These are phyloP conservation scores for Sarotherodon lohbergeri DNA, from an alignment of 2,113 vertebrate species.

Conservation along the genomic window DNA sequence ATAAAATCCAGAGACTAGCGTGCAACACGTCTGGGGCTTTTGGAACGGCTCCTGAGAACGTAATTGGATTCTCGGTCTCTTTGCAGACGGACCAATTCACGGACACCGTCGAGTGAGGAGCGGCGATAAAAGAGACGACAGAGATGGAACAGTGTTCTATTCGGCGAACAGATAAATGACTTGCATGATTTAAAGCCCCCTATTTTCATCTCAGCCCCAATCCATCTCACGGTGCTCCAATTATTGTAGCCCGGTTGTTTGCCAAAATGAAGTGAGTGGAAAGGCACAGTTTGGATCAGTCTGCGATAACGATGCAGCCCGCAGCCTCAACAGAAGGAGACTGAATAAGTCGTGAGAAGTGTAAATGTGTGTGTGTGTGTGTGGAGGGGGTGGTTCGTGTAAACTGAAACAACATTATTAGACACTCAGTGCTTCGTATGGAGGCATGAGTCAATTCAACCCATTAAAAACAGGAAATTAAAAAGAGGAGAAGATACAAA, in stretches of 20 bases:
- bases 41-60: background rate
- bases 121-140: conserved; percentile 15
- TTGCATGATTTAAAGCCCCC: conserved; percentile 48
- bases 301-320: conserved; percentile 5
- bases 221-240: conserved; percentile 10
- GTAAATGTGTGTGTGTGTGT: background rate
- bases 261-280: conserved; percentile 33
- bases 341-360: background rate
- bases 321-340: background rate
- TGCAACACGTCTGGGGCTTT: background rate
- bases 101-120: background rate
- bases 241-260: conserved; percentile 22
- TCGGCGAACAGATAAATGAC: conserved; percentile 25
- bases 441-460: background rate
- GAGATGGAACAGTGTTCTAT: conserved; percentile 12
- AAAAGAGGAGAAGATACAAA: background rate
- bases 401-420: background rate
- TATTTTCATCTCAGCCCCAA: conserved; percentile 19
- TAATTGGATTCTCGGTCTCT: conserved; percentile 40
- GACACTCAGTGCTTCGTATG: background rate
- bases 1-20: background rate
- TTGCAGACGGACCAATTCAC: background rate
- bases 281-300: conserved; percentile 22
- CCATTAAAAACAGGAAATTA: background rate
- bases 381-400: background rate